Evolutionary conservation across 1,140 invertebrate genomes (phyloP), one percentile per base, ranked within the genome.

Genomic region (Drosophila subobscura): DNA sequence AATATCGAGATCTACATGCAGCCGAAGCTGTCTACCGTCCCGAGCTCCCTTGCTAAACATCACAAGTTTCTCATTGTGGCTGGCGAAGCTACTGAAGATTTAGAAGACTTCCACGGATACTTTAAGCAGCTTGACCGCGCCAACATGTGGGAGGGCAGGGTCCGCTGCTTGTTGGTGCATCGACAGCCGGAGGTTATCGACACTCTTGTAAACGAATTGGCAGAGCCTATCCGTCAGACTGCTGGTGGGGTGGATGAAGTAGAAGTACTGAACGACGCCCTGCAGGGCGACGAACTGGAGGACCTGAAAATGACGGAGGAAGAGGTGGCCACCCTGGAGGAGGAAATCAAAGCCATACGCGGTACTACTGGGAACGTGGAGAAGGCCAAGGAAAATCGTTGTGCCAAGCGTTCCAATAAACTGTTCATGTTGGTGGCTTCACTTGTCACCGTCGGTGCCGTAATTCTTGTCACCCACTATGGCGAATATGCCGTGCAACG

Each of bases 11-110:
- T 88, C 23, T 72, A 41, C 10, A 50, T 88, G 29, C 75, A 83
- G 20, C 75, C 78, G 0, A 20, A 3, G 8, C 3, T 4, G 33
- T 0, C 3, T 3, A 8, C 60, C 2, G 1, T 7, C 2, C 20
- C 33, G 3, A 47, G 61, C 4, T 20, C 23, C 3, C 20, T 37
- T 3, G 10, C 44, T 0, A 77, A 64, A 16, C 59, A 54, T 5
- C 67, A 77, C 45, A 88, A 88, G 55, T 88, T 88, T 29, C 23
- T 83, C 5, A 49, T 88, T 14, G 54, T 63, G 57, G 71, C 67
- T 2, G 60, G 57, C n/a, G 45, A 50, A 10, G 45, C 16, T 2
- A 20, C 45, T 7, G 46, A 25, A 0, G 37, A 29, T 1, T 10
- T 53, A 4, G 0, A 0, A 3, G 61, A 83, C 4, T 5, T 80